phyloP scores from a whole-genome alignment of 2,888 invertebrate species.

The Entomobrya proxima region DNA sequence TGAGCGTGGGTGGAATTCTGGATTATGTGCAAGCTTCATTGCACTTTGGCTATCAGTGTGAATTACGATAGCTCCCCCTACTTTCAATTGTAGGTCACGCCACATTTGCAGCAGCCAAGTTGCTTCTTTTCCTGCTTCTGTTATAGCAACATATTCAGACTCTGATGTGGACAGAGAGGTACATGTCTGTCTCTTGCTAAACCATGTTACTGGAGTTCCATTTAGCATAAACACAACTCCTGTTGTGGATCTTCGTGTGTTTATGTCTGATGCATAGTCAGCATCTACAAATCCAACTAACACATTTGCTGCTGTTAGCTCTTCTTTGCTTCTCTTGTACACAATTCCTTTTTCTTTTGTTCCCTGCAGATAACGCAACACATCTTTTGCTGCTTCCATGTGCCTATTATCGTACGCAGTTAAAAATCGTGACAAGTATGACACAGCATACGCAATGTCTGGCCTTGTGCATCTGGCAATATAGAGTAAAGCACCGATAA shows the following conservation, averaged over 20 bases:
- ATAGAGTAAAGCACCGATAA: slow-evolving; percentile 53
- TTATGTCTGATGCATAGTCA: slow-evolving; percentile 69
- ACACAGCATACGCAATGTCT: slow-evolving; percentile 58
- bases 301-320: not conserved
- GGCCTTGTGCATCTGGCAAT: slow-evolving; percentile 54
- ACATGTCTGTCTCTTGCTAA: not conserved
- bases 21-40: too few species aligned
- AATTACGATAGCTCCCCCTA: too few species aligned
- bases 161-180: not conserved
- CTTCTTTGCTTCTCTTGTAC: slow-evolving; percentile 8
- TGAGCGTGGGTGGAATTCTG: too few species aligned
- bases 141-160: slow-evolving; percentile 22
- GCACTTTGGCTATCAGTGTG: too few species aligned
- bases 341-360: slow-evolving; percentile 58
- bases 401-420: slow-evolving; percentile 44
- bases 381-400: slow-evolving; percentile 66
- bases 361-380: slow-evolving; percentile 68
- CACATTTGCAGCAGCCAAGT: too few species aligned
- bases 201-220: slow-evolving; percentile 9
- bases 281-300: slow-evolving; percentile 71
- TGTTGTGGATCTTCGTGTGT: slow-evolving; percentile 69
- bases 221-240: slow-evolving; percentile 56
- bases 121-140: not conserved
- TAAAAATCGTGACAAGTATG: slow-evolving; percentile 58
- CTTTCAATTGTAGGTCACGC: too few species aligned